Evolutionary conservation across 2,888 invertebrate genomes (phyloP).

Genomic region (Cephus pulcher): DNA sequence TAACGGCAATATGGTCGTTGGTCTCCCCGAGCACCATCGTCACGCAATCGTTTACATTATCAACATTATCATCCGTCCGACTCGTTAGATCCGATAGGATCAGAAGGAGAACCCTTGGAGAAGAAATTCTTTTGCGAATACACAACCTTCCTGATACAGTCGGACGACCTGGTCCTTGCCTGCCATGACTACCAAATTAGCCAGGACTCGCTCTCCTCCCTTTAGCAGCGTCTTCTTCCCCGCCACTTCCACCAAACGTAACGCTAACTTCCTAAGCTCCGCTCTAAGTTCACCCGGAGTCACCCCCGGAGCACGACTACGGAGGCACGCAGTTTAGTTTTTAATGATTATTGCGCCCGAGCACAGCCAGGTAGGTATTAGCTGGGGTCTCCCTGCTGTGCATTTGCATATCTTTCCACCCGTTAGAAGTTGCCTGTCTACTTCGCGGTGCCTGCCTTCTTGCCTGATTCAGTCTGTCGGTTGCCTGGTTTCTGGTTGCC

Average conservation of each 20-base stretch:
- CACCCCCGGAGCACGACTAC: conserved; percentile 3
- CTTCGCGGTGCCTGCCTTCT: conserved; percentile 31
- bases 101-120: too few relatives aligned
- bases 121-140: too few relatives aligned
- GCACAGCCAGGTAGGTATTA: conserved; percentile 53
- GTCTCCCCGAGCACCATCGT: too few relatives aligned
- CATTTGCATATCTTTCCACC: conserved; percentile 63
- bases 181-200: conserved; percentile 26
- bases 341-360: conserved; percentile 61
- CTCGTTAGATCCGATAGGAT: too few relatives aligned
- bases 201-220: background rate
- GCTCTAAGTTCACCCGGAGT: conserved; percentile 16
- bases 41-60: too few relatives aligned
- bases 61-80: too few relatives aligned
- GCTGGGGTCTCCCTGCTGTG: conserved; percentile 45
- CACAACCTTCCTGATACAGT: too few relatives aligned
- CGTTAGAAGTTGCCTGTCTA: conserved; percentile 56
- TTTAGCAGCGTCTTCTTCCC: background rate
- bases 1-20: too few relatives aligned
- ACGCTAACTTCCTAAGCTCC: conserved; percentile 29
- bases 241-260: conserved; percentile 15
- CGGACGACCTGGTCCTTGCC: background rate
- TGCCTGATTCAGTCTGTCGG: conserved; percentile 1
- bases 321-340: conserved; percentile 52
- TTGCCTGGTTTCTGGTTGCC: background rate